phyloP scores from a whole-genome alignment of 1,140 invertebrate species.

The Trachymyrmex cornetzi region DNA sequence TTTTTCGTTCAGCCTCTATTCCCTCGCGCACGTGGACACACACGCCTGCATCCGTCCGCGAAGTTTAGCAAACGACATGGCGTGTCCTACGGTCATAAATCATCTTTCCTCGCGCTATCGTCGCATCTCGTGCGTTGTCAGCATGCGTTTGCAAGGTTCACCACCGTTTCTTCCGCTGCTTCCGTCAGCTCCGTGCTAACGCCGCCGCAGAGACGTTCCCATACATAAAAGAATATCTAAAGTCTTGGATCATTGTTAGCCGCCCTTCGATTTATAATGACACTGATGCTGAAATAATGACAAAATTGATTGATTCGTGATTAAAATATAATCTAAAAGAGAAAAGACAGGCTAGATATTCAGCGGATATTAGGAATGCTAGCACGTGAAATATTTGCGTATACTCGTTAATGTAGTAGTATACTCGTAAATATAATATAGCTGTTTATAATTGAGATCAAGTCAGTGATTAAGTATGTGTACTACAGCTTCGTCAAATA shows the following conservation, averaged over 20 bases:
- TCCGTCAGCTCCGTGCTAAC: slow-evolving; percentile 61
- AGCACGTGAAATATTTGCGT: background rate
- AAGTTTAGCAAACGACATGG: slow-evolving; percentile 73
- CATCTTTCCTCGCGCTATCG: slow-evolving; percentile 81
- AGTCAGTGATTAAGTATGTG: slow-evolving; percentile 28
- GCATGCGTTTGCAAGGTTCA: slow-evolving; percentile 78
- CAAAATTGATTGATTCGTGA: background rate
- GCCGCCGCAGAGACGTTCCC: background rate
- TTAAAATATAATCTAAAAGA: background rate
- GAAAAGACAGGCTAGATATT: background rate
- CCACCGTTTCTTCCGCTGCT: slow-evolving; percentile 71
- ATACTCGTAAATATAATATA: background rate
- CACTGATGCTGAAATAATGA: background rate
- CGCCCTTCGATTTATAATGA: background rate
- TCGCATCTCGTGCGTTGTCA: slow-evolving; percentile 78
- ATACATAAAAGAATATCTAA: background rate
- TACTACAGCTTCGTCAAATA: background rate
- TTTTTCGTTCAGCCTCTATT: slow-evolving; percentile 32
- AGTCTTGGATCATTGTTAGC: background rate
- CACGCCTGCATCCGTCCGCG: slow-evolving; percentile 30
- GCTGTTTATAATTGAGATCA: slow-evolving; percentile 1
- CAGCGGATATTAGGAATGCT: background rate
- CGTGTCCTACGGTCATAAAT: slow-evolving; percentile 82
- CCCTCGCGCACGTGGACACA: slow-evolving; percentile 17
- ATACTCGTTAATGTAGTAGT: background rate